phyloP scores from a whole-genome alignment of 2,888 invertebrate species.

The Dryobotodes eremita region DNA sequence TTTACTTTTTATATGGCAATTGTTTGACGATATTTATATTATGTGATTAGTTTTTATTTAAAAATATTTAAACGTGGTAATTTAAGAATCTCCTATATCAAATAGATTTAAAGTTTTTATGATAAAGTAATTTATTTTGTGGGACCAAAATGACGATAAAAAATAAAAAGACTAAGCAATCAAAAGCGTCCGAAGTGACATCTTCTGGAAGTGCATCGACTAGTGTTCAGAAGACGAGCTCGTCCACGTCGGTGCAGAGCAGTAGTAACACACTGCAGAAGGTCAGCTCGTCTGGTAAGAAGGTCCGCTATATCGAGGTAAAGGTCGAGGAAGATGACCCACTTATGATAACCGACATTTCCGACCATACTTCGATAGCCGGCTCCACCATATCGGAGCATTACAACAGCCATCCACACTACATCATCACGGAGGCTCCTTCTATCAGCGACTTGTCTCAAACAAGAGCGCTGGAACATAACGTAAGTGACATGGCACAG shows the following conservation, averaged over 20 bases:
- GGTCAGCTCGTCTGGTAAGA: slow-evolving; percentile 87
- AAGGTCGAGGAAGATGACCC: slow-evolving; percentile 90
- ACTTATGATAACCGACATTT: slow-evolving; percentile 89
- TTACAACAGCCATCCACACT: slow-evolving; percentile 89
- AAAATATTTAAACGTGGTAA: slow-evolving; percentile 82
- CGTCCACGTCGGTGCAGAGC: slow-evolving; percentile 84
- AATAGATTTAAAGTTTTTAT: slow-evolving; percentile 71
- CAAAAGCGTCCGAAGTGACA: slow-evolving; percentile 85
- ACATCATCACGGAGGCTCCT: slow-evolving; percentile 89
- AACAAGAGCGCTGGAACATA: slow-evolving; percentile 80
- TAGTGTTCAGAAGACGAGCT: slow-evolving; percentile 87
- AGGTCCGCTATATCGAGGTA: slow-evolving; percentile 89
- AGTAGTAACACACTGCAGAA: slow-evolving; percentile 86
- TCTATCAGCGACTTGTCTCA: slow-evolving; percentile 88
- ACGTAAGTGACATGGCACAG: slow-evolving; percentile 87
- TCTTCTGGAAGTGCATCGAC: slow-evolving; percentile 85
- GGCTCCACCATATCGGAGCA: slow-evolving; percentile 88
- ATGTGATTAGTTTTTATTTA: slow-evolving; percentile 79
- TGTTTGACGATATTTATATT: slow-evolving; percentile 81
- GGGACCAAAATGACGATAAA: slow-evolving; percentile 90
- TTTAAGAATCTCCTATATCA: slow-evolving; percentile 83
- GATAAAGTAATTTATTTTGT: slow-evolving; percentile 74
- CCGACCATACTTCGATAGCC: slow-evolving; percentile 87
- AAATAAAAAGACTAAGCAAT: slow-evolving; percentile 90
- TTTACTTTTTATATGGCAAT: slow-evolving; percentile 84